Evolutionary conservation across 2,888 invertebrate species (phyloP).

Genomic region (Ceramica pisi): DNA sequence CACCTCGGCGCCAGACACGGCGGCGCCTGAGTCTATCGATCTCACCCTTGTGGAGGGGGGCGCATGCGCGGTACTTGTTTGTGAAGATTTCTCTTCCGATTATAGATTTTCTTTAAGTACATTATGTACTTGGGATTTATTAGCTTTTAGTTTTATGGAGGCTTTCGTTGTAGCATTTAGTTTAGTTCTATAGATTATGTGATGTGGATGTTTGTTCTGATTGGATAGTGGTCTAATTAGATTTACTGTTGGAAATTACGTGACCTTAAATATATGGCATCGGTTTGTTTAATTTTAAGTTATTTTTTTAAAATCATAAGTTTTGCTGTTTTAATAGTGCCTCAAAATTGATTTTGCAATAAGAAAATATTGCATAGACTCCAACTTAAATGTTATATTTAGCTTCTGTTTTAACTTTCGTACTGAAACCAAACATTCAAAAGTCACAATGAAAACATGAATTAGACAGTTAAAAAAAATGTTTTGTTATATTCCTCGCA

Average conservation of each 20-base stretch:
- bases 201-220: slow-evolving; percentile 38
- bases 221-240: slow-evolving; percentile 10
- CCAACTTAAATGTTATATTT: too few species aligned
- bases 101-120: slow-evolving; percentile 76
- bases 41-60: slow-evolving; percentile 64
- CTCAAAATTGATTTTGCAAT: too few species aligned
- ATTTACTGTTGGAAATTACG: neutral
- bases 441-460: too few species aligned
- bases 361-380: too few species aligned
- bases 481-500: neutral
- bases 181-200: slow-evolving; percentile 13
- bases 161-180: slow-evolving; percentile 43
- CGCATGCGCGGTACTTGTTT: slow-evolving; percentile 84
- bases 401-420: too few species aligned
- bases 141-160: slow-evolving; percentile 63
- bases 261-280: neutral
- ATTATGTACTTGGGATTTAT: slow-evolving; percentile 53
- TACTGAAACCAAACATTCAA: too few species aligned
- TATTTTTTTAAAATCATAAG: too few species aligned
- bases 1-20: slow-evolving; percentile 81
- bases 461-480: too few species aligned
- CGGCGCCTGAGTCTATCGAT: slow-evolving; percentile 89
- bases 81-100: slow-evolving; percentile 75
- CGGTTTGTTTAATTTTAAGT: too few species aligned
- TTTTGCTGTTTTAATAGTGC: too few species aligned